phyloP scores from a whole-genome alignment of 2,113 vertebrate genomes.

The Paracanthobrama guichenoti region DNA sequence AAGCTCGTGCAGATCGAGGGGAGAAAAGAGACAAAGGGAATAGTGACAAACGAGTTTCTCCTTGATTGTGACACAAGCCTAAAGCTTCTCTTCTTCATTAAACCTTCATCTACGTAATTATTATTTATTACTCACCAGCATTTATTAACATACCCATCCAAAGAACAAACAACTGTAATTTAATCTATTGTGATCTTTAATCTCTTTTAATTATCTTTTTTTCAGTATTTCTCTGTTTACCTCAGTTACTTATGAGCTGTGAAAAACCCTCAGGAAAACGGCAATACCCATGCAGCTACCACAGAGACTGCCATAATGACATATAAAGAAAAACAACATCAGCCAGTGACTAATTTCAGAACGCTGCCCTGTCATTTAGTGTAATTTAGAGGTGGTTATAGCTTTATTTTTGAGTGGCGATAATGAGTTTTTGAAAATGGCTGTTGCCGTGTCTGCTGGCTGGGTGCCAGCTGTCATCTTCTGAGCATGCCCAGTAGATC shows the following conservation, averaged over 20 bases:
- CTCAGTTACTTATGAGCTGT: conserved; percentile 1
- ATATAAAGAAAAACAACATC: conserved; percentile 14
- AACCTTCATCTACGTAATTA: conserved; percentile 2
- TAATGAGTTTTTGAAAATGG: conserved; percentile 39
- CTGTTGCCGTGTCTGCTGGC: conserved; percentile 22
- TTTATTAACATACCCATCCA: background rate
- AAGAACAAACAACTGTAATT: conserved; percentile 17
- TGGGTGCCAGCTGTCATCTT: conserved; percentile 21
- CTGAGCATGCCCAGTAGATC: conserved; percentile 12
- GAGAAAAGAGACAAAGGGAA: background rate
- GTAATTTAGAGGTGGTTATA: conserved; percentile 33
- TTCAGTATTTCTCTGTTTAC: conserved; percentile 11
- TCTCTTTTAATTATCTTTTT: conserved; percentile 12
- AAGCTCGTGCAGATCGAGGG: background rate
- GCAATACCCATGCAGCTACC: conserved; percentile 12
- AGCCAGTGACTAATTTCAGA: conserved; percentile 34
- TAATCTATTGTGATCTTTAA: conserved; percentile 19
- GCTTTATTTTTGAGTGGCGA: conserved; percentile 14
- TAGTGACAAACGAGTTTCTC: conserved; percentile 2
- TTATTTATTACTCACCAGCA: conserved; percentile 8
- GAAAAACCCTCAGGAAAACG: conserved; percentile 14
- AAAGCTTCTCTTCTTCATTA: conserved; percentile 8
- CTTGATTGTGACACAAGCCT: background rate
- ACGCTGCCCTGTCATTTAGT: conserved; percentile 10
- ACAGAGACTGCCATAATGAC: conserved; percentile 12